Evolutionary conservation across 2,113 vertebrate species (phyloP), one percentile per base, ranked within the genome.

Genomic region (Boulengerochromis microlepis): DNA sequence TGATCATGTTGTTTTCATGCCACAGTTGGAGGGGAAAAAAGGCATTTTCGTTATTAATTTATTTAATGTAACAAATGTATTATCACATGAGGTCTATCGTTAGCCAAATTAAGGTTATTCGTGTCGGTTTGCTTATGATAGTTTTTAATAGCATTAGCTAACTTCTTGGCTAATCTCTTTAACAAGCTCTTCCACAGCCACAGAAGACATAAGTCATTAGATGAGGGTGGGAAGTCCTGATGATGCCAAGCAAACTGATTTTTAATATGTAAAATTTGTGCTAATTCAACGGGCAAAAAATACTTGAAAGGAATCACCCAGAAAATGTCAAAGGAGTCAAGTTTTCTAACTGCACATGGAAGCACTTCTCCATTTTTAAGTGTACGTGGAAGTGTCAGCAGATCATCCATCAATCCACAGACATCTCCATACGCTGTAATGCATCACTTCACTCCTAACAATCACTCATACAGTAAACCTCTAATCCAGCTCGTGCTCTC

Each of bases 401-500:
- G 85, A 85, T 93, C 94, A 91, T 94, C 90, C 88, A 86, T 95
- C 92, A 92, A 82, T 80, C 83, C 78, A 3, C 84, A 91, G 90
- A 92, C 90, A 61, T 95, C 89, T 93, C 87, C 93, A 86, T 40
- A 91, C 80, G 87, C 82, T 7, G 87, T 47, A 1, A 80, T 53
- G 91, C 92, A 78, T 91, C 94, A 86, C 92, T 92, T 90, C 85
- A 59, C 40, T 89, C 19, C 92, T 56, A 89, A 92, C 89, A 89
- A 86, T 93, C 84, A 52, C 89, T 94, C 90, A 86, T n/a, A 90
- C 81, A 59, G 89, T 82, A 80, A 93, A 85, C 47, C 88, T 91
- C 92, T 94, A 94, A 96, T 95, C 94, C 94, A 87, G 90, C 90
- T 81, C 57, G 35, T 88, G 50, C 93, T 94, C 92, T 91, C 80